phyloP scores from a whole-genome alignment of 2,888 invertebrate genomes.

The Hirtodrosophila alboralis region DNA sequence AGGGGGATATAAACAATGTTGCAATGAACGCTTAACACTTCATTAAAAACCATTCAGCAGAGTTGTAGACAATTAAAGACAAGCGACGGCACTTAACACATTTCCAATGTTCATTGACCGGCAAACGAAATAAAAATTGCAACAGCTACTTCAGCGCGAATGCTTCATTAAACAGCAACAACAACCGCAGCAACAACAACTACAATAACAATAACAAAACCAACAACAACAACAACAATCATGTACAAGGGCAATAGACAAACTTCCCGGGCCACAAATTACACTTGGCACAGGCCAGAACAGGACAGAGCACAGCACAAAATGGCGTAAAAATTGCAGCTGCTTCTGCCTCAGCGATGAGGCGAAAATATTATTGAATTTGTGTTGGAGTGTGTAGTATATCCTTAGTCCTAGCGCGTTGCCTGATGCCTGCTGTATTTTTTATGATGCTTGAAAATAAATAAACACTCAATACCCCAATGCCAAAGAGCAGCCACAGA shows the following conservation, averaged over 20 bases:
- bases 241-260: slow-evolving; percentile 66
- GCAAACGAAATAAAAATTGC: slow-evolving; percentile 78
- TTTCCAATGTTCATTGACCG: slow-evolving; percentile 77
- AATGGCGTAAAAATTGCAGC: slow-evolving; percentile 78
- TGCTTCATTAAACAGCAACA: slow-evolving; percentile 77
- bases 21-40: slow-evolving; percentile 60
- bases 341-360: slow-evolving; percentile 58
- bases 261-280: slow-evolving; percentile 76
- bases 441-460: slow-evolving; percentile 81
- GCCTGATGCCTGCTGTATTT: slow-evolving; percentile 58
- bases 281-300: slow-evolving; percentile 66
- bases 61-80: slow-evolving; percentile 77
- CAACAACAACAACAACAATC: slow-evolving; percentile 16
- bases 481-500: slow-evolving; percentile 62
- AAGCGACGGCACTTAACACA: slow-evolving; percentile 75
- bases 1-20: background rate
- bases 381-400: slow-evolving; percentile 35
- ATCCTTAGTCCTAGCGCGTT: slow-evolving; percentile 16
- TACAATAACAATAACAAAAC: slow-evolving; percentile 18
- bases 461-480: slow-evolving; percentile 80
- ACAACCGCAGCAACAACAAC: slow-evolving; percentile 29
- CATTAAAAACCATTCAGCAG: slow-evolving; percentile 70
- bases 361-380: slow-evolving; percentile 67
- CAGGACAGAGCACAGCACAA: slow-evolving; percentile 58
- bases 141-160: slow-evolving; percentile 70